Percentiles rank a stretch among this genome's conserved stretches.
phyloP scores from a whole-genome alignment of 92 coral and sea anemone species.

The Phenganax marumi region DNA sequence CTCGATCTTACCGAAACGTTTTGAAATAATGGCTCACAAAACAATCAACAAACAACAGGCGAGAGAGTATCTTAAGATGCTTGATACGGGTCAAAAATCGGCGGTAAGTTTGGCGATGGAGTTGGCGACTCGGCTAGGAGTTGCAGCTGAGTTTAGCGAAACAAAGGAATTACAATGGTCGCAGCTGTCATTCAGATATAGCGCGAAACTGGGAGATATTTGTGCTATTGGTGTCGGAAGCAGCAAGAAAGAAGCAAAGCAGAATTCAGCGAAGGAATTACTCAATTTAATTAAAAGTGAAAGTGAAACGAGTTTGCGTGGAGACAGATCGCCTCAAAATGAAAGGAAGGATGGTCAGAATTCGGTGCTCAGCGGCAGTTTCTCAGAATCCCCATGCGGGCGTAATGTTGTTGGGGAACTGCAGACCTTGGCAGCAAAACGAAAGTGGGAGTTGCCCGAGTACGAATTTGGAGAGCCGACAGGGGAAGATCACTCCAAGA shows the following conservation, averaged over 20 bases:
- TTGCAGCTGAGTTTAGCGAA: slow-evolving; percentile 5
- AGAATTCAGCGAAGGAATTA: slow-evolving; percentile 31
- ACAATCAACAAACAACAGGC: slow-evolving; percentile 15
- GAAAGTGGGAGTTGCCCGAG: slow-evolving; percentile 70
- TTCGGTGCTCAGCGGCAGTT: not conserved
- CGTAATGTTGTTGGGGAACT: slow-evolving; percentile 76
- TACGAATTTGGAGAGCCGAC: slow-evolving; percentile 49
- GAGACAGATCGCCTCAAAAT: not conserved
- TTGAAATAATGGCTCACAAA: slow-evolving; percentile 1
- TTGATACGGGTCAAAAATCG: slow-evolving; percentile 5
- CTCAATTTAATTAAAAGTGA: slow-evolving; percentile 5
- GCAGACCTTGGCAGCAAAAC: slow-evolving; percentile 72
- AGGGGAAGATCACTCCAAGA: slow-evolving; percentile 20
- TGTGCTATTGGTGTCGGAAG: slow-evolving; percentile 10
- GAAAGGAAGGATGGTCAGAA: not conserved
- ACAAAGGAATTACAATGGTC: slow-evolving; percentile 16
- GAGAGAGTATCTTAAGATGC: not conserved
- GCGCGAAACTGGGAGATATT: slow-evolving; percentile 28
- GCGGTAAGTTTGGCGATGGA: slow-evolving; percentile 23
- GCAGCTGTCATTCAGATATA: not conserved
- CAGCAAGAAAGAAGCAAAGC: slow-evolving; percentile 39
- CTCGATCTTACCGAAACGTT: not conserved
- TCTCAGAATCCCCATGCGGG: slow-evolving; percentile 43
- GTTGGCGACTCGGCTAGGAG: slow-evolving; percentile 6
- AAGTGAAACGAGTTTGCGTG: not conserved